Percentiles rank a stretch among this genome's conserved stretches.
These are phyloP conservation scores for Drepana falcataria DNA, from an alignment of 2,888 invertebrate species.

Conservation along the genomic window DNA sequence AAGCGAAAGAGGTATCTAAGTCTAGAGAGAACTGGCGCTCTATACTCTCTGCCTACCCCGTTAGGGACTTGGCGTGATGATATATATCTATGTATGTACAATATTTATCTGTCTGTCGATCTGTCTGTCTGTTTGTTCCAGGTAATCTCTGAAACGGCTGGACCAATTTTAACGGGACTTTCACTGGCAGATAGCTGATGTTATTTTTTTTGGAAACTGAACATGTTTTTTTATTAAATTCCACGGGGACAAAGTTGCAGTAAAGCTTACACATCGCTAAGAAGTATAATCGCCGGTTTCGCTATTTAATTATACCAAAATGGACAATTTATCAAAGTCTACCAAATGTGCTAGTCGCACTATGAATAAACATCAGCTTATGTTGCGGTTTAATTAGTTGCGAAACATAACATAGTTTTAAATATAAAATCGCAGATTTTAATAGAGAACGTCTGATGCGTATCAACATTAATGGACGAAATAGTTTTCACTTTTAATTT, in stretches of 20 bases:
- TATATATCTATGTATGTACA: too few relatives aligned
- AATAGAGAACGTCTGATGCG: background rate
- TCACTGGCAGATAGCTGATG: too few relatives aligned
- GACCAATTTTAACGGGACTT: too few relatives aligned
- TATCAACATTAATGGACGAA: background rate
- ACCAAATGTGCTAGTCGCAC: background rate
- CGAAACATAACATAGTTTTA: background rate
- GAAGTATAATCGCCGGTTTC: slow-evolving; percentile 7
- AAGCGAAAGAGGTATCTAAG: too few relatives aligned
- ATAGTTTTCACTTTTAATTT: background rate
- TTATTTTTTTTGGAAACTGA: too few relatives aligned
- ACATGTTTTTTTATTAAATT: too few relatives aligned
- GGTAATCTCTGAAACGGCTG: too few relatives aligned
- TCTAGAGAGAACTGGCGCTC: too few relatives aligned
- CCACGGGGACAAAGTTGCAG: background rate
- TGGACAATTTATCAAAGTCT: slow-evolving; percentile 12
- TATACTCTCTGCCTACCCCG: too few relatives aligned
- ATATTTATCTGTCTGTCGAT: too few relatives aligned
- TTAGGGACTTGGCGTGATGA: too few relatives aligned
- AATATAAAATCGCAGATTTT: background rate
- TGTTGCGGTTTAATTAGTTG: background rate
- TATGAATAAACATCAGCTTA: background rate
- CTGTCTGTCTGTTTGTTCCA: too few relatives aligned
- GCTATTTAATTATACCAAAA: slow-evolving; percentile 7
- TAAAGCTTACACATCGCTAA: slow-evolving; percentile 11